These are phyloP conservation scores for Lasioglossum lativentre DNA, from an alignment of 2,888 invertebrate species.

Conservation along the genomic window DNA sequence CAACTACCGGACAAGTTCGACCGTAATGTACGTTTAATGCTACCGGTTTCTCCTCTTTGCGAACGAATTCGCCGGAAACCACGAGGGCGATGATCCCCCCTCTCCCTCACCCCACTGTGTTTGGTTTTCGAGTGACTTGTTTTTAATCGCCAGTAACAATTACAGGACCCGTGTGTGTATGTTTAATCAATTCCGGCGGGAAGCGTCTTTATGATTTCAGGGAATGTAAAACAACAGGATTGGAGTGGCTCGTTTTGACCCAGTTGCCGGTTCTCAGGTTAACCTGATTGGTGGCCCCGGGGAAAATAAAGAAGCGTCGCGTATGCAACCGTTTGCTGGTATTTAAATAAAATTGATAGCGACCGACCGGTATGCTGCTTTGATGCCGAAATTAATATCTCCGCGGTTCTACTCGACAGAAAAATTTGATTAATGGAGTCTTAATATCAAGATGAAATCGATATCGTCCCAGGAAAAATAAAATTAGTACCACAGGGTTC, in stretches of 20 bases:
- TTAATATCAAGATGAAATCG: background rate
- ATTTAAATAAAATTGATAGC: background rate
- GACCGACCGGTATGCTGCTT: background rate
- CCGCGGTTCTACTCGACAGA: background rate
- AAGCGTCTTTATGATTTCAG: slow-evolving; percentile 1
- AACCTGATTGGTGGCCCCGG: background rate
- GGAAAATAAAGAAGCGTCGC: background rate
- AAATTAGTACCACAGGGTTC: background rate
- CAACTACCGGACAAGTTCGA: background rate
- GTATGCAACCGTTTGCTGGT: background rate
- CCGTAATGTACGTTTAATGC: background rate
- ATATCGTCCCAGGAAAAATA: background rate
- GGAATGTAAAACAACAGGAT: background rate
- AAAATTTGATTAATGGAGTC: background rate
- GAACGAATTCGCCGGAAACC: background rate
- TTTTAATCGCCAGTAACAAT: background rate
- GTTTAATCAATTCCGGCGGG: background rate
- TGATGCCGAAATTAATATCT: background rate
- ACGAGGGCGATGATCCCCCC: background rate
- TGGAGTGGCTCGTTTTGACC: background rate
- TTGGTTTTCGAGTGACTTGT: background rate
- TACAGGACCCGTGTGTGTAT: background rate
- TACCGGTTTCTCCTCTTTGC: background rate
- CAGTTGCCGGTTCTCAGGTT: background rate
- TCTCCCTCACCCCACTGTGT: too few relatives aligned